These are phyloP conservation scores for Latheticus oryzae DNA, from an alignment of 2,888 invertebrate genomes.

Conservation along the genomic window DNA sequence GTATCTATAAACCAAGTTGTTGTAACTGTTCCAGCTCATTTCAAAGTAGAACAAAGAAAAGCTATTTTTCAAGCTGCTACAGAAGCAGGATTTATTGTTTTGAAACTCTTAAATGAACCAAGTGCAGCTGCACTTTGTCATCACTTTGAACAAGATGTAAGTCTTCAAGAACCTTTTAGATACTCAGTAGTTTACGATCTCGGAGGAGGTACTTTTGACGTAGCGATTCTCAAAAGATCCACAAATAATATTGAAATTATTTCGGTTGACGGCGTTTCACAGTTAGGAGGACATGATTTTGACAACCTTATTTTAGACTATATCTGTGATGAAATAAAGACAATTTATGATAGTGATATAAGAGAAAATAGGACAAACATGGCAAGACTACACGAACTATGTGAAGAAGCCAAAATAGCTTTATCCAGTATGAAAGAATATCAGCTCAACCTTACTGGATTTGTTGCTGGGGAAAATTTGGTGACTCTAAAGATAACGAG, in stretches of 20 bases:
- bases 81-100: slow-evolving; percentile 48
- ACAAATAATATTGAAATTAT: slow-evolving; percentile 44
- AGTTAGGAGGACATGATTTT: slow-evolving; percentile 54
- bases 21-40: slow-evolving; percentile 55
- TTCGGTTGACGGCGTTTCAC: slow-evolving; percentile 49
- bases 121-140: slow-evolving; percentile 52
- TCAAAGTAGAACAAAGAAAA: slow-evolving; percentile 50
- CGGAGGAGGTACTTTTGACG: slow-evolving; percentile 53
- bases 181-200: slow-evolving; percentile 51
- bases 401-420: slow-evolving; percentile 43
- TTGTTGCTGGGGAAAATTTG: slow-evolving; percentile 6
- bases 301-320: slow-evolving; percentile 46
- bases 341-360: slow-evolving; percentile 20
- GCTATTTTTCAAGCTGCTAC: slow-evolving; percentile 50
- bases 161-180: slow-evolving; percentile 20
- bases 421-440: slow-evolving; percentile 38
- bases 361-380: slow-evolving; percentile 13
- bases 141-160: slow-evolving; percentile 35
- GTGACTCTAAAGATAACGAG: slow-evolving; percentile 37
- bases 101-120: slow-evolving; percentile 50
- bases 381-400: slow-evolving; percentile 43
- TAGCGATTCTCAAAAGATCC: slow-evolving; percentile 46
- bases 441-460: slow-evolving; percentile 25
- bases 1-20: slow-evolving; percentile 45
- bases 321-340: slow-evolving; percentile 40